A percentile compares a stretch with the other conserved stretches of the same genome.
These are phyloP conservation scores for Leguminivora glycinivorella DNA, from an alignment of 1,140 invertebrate species.

Conservation along the genomic window DNA sequence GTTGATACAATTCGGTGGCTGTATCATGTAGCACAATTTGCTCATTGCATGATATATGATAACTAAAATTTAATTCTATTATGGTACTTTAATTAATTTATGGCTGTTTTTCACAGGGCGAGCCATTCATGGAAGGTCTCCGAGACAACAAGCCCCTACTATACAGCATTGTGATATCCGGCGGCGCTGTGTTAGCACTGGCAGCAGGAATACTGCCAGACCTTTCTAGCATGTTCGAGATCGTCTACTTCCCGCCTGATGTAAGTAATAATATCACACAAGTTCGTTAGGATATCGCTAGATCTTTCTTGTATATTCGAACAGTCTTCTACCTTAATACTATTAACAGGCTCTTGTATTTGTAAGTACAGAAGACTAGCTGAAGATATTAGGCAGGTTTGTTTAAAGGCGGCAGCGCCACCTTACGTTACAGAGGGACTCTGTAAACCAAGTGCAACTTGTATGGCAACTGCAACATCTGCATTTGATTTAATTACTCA, in stretches of 20 bases:
- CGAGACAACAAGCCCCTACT: slow-evolving; percentile 94
- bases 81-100: background rate
- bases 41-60: background rate
- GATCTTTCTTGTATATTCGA: background rate
- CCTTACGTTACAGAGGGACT: no score
- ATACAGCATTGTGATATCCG: slow-evolving; percentile 91
- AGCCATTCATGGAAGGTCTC: slow-evolving; percentile 99
- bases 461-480: no score
- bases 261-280: slow-evolving; percentile 82
- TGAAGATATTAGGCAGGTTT: no score
- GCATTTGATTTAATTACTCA: no score
- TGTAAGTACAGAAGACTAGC: no score
- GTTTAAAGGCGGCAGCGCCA: no score
- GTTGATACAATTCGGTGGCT: no score
- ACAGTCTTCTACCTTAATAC: no score
- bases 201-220: slow-evolving; percentile 89
- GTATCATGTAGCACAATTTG: background rate
- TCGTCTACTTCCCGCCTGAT: slow-evolving; percentile 91
- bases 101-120: slow-evolving; percentile 83
- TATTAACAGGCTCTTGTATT: no score
- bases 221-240: slow-evolving; percentile 90
- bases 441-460: no score
- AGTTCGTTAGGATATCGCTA: slow-evolving; percentile 81
- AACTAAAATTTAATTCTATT: background rate
- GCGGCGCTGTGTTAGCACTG: slow-evolving; percentile 86